phyloP scores from a whole-genome alignment of 2,113 vertebrate species.

The Scalopus aquaticus region DNA sequence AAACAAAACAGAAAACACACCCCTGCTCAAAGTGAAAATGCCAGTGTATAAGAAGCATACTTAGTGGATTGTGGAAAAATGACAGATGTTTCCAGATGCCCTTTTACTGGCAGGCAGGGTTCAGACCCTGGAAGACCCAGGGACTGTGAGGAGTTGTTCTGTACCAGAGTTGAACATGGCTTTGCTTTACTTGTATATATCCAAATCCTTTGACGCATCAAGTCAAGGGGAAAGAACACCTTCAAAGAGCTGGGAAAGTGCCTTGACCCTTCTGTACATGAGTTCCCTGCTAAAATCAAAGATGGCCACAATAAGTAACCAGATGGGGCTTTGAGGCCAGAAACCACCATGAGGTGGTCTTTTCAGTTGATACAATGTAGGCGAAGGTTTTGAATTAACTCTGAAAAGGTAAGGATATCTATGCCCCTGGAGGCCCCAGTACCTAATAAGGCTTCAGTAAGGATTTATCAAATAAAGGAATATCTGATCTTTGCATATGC shows the following conservation, averaged over 20 bases:
- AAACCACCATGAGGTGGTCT: not conserved
- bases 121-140: not conserved
- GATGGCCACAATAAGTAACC: not conserved
- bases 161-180: not conserved
- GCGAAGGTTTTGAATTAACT: not conserved
- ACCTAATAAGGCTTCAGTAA: not conserved
- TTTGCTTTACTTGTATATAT: not conserved
- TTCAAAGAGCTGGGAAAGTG: not conserved
- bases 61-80: not conserved
- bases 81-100: not conserved
- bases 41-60: not conserved
- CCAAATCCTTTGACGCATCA: not conserved
- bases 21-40: not conserved
- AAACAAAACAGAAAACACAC: not conserved
- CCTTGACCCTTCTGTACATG: not conserved
- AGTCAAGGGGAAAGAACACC: not conserved
- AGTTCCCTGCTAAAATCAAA: not conserved
- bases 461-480: not conserved
- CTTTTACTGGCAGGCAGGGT: not conserved
- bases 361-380: not conserved
- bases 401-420: not conserved
- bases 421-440: not conserved
- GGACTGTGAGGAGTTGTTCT: not conserved
- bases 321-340: not conserved
- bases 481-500: not conserved